Percentiles rank a stretch among this genome's conserved stretches.
Evolutionary conservation across 2,113 vertebrate genomes (phyloP).

Genomic region (Pungitius pungitius): DNA sequence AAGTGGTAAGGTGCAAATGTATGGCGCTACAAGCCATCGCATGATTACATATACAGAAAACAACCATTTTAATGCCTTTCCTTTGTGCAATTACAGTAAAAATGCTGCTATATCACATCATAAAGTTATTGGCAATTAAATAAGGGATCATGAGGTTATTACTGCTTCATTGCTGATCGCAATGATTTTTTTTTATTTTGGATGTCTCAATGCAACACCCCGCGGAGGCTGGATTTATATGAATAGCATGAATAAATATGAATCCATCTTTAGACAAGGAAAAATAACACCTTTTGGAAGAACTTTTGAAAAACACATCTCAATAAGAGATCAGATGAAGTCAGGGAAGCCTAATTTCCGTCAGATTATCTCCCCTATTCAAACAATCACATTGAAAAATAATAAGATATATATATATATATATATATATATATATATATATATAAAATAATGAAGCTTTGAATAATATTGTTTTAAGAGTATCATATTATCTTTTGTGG

Average conservation of each 20-base stretch:
- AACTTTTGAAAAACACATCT: constrained; percentile 18
- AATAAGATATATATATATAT: constrained; percentile 26
- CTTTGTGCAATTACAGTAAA: background rate
- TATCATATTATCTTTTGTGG: background rate
- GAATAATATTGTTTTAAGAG: background rate
- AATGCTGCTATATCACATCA: background rate
- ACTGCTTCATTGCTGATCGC: background rate
- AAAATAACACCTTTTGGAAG: constrained; percentile 19
- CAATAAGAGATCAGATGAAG: constrained; percentile 14
- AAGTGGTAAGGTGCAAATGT: background rate
- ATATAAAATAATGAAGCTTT: background rate
- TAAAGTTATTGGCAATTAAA: background rate
- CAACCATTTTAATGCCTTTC: background rate
- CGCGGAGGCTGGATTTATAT: constrained; percentile 36
- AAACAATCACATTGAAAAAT: constrained; percentile 38
- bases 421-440: too few species aligned
- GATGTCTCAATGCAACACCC: constrained; percentile 15
- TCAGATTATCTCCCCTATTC: constrained; percentile 30
- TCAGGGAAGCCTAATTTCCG: constrained; percentile 37
- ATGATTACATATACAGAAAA: constrained; percentile 15
- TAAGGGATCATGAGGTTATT: background rate
- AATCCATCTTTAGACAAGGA: constrained; percentile 22
- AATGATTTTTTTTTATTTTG: constrained; percentile 4
- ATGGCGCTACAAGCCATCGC: background rate
- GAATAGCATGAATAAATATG: constrained; percentile 37